Evolutionary conservation across 2,888 invertebrate species (phyloP), one percentile per base, ranked within the genome.

Genomic region (Oscheius sp.): DNA sequence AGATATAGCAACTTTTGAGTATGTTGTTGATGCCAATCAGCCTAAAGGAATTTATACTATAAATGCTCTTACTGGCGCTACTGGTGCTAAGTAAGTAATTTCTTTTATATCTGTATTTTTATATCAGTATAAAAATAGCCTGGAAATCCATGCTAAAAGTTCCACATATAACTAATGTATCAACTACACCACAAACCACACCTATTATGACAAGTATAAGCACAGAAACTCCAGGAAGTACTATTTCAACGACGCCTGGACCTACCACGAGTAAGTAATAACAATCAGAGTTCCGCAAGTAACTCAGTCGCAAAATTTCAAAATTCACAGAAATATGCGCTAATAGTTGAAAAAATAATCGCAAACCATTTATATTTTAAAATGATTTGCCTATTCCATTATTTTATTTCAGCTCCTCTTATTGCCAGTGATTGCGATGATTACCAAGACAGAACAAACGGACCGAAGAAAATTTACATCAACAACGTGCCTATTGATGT

Each of bases 401-500:
- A n/a, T n/a, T n/a, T n/a, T 20, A 5, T 57, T 57, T 30, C 51
- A 67, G 68, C 49, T 14, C 70, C 73, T 14, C 47, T 49, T 32
- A 33, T 68, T 0, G 65, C 73, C 17, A 6, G 17, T 3, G 73
- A 73, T 17, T 73, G 73, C 50, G 65, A 62, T 1, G 62, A 47
- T 32, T 45, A 47, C 49, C n/a, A 3, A 2, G 62, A 47, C 33
- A 24, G 47, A 44, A 61, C 38, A 3, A 57, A 57, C 24, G 70
- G 70, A 38, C 41, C 36, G 14, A 59, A 66, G 33, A 66, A 50
- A 0, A 68, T 73, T 22, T 71, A 70, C 51, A 67, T 71, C 17
- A 67, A 62, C 41, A 67, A 67, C 41, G 6, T 9, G 0, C 65
- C 61, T 6, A 36, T 67, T 0, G 56, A 67, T 1, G 73, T 74